phyloP scores from a whole-genome alignment of 2,113 vertebrate genomes.

The Alaudala cheleensis region DNA sequence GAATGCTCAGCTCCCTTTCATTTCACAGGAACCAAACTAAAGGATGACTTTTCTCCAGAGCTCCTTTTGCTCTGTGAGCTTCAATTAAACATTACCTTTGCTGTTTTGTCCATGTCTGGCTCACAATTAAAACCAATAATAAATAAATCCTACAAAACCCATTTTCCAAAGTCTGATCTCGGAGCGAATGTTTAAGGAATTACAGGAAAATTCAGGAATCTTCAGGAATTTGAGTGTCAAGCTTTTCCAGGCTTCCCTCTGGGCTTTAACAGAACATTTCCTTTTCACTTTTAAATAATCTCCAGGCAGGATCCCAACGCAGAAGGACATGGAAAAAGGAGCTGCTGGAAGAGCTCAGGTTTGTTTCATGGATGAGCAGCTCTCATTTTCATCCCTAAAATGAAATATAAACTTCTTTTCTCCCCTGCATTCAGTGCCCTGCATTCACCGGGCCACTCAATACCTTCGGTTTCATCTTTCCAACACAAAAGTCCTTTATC shows the following conservation, averaged over 20 bases:
- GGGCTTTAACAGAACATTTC: neutral
- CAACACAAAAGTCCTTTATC: constrained; percentile 29
- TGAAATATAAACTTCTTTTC: constrained; percentile 57
- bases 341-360: neutral
- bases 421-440: constrained; percentile 44
- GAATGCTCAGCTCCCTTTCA: neutral
- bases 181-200: neutral
- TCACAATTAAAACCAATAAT: neutral
- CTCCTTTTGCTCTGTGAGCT: neutral
- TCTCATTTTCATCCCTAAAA: constrained; percentile 34
- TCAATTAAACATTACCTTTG: neutral
- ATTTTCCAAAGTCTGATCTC: neutral
- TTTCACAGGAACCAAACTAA: neutral
- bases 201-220: neutral
- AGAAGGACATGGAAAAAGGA: neutral
- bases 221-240: neutral
- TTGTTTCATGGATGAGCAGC: constrained; percentile 23
- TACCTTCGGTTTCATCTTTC: constrained; percentile 47
- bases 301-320: neutral
- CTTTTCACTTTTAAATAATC: constrained; percentile 46
- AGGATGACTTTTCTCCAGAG: neutral
- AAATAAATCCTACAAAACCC: neutral
- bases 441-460: constrained; percentile 55
- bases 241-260: neutral
- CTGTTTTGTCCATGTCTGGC: neutral